Evolutionary conservation across 2,797 vertebrate species (phyloP).

Genomic region (Prunella strophiata): DNA sequence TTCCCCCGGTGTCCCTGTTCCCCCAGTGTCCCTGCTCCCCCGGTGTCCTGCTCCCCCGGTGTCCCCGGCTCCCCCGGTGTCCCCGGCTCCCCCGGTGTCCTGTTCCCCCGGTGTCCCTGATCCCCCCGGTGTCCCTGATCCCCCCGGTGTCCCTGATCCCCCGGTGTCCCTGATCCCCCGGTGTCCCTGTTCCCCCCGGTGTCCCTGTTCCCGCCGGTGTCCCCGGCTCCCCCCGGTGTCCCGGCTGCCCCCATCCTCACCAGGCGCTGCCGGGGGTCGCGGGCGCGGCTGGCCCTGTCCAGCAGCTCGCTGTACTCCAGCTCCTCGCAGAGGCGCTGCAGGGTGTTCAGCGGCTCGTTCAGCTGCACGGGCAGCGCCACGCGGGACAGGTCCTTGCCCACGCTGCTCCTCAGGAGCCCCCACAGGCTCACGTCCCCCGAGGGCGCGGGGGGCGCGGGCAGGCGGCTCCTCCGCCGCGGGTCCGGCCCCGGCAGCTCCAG

Average conservation of each 20-base stretch:
- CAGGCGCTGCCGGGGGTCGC: constrained; percentile 90
- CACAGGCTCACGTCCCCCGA: constrained; percentile 89
- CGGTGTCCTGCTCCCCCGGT: too few species aligned
- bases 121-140: too few species aligned
- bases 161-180: too few species aligned
- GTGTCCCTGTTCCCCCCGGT: too few species aligned
- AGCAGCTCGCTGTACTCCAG: constrained; percentile 96
- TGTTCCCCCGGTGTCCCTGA: too few species aligned
- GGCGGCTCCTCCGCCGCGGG: constrained; percentile 74
- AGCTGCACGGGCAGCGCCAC: constrained; percentile 94
- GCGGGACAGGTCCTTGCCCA: constrained; percentile 88
- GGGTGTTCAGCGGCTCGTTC: constrained; percentile 94
- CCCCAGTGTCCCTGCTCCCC: too few species aligned
- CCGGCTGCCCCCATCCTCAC: constrained; percentile 53
- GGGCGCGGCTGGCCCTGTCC: constrained; percentile 82
- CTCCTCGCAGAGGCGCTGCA: constrained; percentile 95
- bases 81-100: too few species aligned
- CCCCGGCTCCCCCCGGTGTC: too few species aligned
- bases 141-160: too few species aligned
- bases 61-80: too few species aligned
- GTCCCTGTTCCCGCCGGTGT: too few species aligned
- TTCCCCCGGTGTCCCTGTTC: too few species aligned
- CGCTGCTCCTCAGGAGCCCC: constrained; percentile 91
- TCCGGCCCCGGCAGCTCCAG: constrained; percentile 3
- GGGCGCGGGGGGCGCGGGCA: constrained; percentile 79